Evolutionary conservation across 2,888 invertebrate species (phyloP), one percentile per base, ranked within the genome.

Genomic region (Lottia scabra): DNA sequence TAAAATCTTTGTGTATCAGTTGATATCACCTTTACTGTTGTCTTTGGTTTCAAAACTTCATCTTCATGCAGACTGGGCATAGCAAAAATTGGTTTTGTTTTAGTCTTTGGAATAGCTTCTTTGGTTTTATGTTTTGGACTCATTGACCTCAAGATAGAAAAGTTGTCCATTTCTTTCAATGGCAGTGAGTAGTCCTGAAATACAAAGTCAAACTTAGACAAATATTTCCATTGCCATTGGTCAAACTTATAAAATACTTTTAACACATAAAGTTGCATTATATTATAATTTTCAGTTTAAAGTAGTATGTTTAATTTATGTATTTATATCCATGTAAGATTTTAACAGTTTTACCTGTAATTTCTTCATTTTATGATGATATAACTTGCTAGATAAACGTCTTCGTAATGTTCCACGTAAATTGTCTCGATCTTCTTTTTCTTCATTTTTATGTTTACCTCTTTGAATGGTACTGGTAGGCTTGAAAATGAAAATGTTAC

Each of bases 181-280:
- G 81, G 80, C 15, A 83, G 71, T 0, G 81, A 82, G 67, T 83
- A 83, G 66, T 83, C 83, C 62, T 81, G 80, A 0, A 80, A 75
- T 23, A n/a, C n/a, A n/a, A n/a, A n/a, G n/a, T n/a, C n/a, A n/a
- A n/a, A n/a, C n/a, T n/a, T n/a, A n/a, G n/a, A n/a, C n/a, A n/a
- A n/a, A n/a, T n/a, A n/a, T n/a, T n/a, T n/a, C n/a, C n/a, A n/a
- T n/a, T n/a, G n/a, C n/a, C n/a, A n/a, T n/a, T n/a, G n/a, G n/a
- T n/a, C n/a, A n/a, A n/a, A n/a, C n/a, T n/a, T n/a, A n/a, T n/a
- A n/a, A n/a, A n/a, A n/a, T n/a, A n/a, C n/a, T n/a, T n/a, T n/a
- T n/a, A n/a, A n/a, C n/a, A n/a, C n/a, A n/a, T n/a, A n/a, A n/a
- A n/a, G n/a, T n/a, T n/a, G n/a, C n/a, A n/a, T n/a, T n/a, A n/a